Evolutionary conservation across 1,140 invertebrate genomes (phyloP).

Genomic region (Meloidogyne floridensis): DNA sequence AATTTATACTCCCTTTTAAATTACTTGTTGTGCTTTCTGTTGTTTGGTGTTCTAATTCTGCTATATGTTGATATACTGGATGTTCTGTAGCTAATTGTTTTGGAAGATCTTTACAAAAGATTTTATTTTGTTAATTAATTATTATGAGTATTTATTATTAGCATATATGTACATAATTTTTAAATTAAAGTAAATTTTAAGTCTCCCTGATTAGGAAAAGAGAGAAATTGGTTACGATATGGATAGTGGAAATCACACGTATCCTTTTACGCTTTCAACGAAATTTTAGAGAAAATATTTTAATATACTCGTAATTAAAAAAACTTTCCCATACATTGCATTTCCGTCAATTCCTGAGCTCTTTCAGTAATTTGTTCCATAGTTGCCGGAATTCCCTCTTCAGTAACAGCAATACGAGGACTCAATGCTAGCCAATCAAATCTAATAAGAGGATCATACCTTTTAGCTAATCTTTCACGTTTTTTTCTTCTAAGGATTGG

Average conservation of each 20-base stretch:
- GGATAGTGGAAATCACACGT: no score
- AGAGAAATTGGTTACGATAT: no score
- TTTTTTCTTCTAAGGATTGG: conserved; percentile 58
- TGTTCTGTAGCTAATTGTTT: conserved; percentile 9
- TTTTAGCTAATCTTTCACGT: conserved; percentile 47
- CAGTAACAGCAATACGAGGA: conserved; percentile 47
- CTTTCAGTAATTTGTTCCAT: conserved; percentile 3
- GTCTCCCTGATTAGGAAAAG: no score
- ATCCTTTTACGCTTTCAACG: no score
- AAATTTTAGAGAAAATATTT: no score
- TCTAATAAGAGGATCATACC: conserved; percentile 48
- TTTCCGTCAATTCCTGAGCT: neutral
- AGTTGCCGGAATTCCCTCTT: conserved; percentile 38
- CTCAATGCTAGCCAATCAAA: conserved; percentile 62
- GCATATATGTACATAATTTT: no score
- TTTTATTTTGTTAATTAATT: no score
- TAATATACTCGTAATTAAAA: no score
- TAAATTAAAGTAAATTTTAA: no score
- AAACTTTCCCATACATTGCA: neutral
- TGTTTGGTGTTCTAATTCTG: conserved; percentile 2
- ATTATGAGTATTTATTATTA: no score
- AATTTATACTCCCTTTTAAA: neutral
- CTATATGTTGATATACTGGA: neutral
- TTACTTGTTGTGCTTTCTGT: neutral
- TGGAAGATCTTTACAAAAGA: neutral